These are phyloP conservation scores for Tortricodes alternella DNA, from an alignment of 2,888 invertebrate species.

Conservation along the genomic window DNA sequence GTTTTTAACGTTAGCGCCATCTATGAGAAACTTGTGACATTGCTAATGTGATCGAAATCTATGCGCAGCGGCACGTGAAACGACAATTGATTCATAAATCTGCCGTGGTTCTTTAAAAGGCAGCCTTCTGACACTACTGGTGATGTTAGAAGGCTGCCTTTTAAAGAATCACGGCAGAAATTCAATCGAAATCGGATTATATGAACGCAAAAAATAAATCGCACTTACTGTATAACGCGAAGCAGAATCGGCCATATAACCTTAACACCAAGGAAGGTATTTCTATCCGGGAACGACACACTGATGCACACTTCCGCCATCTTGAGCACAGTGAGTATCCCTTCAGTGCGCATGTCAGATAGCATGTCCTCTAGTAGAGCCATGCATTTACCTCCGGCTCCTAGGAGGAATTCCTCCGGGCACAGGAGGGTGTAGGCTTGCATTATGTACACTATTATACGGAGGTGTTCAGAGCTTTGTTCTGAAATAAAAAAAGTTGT, in stretches of 20 bases:
- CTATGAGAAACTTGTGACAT: too few relatives aligned
- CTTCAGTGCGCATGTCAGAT: slow-evolving; percentile 86
- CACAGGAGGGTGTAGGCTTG: slow-evolving; percentile 91
- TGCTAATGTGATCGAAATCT: too few relatives aligned
- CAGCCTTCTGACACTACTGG: too few relatives aligned
- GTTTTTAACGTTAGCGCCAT: too few relatives aligned
- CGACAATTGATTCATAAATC: too few relatives aligned
- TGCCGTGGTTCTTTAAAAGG: too few relatives aligned
- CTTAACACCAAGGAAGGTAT: slow-evolving; percentile 85
- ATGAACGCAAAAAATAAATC: not conserved
- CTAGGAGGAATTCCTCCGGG: slow-evolving; percentile 89
- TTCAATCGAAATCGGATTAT: not conserved
- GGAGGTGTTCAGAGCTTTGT: slow-evolving; percentile 90
- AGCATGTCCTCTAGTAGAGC: slow-evolving; percentile 87
- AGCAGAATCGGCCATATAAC: slow-evolving; percentile 76
- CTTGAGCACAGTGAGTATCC: slow-evolving; percentile 85
- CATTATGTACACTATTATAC: slow-evolving; percentile 90
- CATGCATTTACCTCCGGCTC: slow-evolving; percentile 87
- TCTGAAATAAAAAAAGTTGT: slow-evolving; percentile 86
- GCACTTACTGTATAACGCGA: slow-evolving; percentile 68
- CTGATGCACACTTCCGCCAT: slow-evolving; percentile 86
- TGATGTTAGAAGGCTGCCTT: too few relatives aligned
- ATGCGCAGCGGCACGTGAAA: too few relatives aligned
- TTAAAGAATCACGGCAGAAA: too few relatives aligned
- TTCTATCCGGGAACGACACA: slow-evolving; percentile 88